Conservation (phyloP, 2,113 vertebrate species). For the Brachyistius frenatus region DNA sequence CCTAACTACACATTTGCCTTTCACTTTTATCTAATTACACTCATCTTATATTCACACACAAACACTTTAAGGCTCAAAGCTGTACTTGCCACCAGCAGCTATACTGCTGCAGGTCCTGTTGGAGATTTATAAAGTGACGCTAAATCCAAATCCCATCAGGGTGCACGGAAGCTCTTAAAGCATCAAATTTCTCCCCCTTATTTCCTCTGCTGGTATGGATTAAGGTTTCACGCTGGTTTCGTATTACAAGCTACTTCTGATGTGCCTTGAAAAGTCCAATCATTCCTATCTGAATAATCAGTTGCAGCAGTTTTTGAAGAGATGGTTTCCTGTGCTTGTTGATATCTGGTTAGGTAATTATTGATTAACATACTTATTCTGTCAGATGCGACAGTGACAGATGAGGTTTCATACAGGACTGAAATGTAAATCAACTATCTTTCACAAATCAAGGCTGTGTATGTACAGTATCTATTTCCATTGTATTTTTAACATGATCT, state of each 20-base stretch:
- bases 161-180: constrained; percentile 73
- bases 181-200: constrained; percentile 72
- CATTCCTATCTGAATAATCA: constrained; percentile 57
- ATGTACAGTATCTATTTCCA: background rate
- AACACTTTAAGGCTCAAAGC: constrained; percentile 37
- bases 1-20: constrained; percentile 1
- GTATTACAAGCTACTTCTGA: constrained; percentile 71
- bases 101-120: constrained; percentile 42
- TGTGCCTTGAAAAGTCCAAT: constrained; percentile 52
- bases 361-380: constrained; percentile 2
- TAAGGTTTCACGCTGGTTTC: constrained; percentile 75
- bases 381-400: background rate
- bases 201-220: constrained; percentile 71
- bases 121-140: constrained; percentile 59
- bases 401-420: background rate
- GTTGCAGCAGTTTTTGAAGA: background rate
- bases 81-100: constrained; percentile 31
- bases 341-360: constrained; percentile 5
- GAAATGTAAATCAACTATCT: constrained; percentile 4
- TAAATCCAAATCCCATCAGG: constrained; percentile 72
- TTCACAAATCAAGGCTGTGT: constrained; percentile 15
- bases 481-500: background rate
- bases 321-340: constrained; percentile 16
- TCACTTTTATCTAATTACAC: constrained; percentile 32
- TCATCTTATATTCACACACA: constrained; percentile 45